Conservation (phyloP, 1,140 invertebrate genomes). For the Lamellibrachia luymesi region DNA sequence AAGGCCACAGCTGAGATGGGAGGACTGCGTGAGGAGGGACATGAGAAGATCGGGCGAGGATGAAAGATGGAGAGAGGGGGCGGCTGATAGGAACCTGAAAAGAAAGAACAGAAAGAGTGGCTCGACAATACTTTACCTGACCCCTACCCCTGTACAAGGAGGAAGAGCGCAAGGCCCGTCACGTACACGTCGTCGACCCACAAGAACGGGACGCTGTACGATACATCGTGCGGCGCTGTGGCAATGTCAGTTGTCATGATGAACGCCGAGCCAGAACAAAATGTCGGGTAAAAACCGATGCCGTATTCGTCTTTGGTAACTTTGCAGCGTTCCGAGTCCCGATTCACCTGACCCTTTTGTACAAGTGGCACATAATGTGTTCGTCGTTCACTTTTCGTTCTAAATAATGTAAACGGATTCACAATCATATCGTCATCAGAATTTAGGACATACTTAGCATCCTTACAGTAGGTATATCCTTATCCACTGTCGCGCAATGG, state of each 20-base stretch:
- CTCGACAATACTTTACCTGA: too few species aligned
- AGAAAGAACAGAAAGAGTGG: too few species aligned
- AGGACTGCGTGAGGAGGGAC: too few species aligned
- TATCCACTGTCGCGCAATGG: conserved; percentile 72
- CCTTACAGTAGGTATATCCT: conserved; percentile 62
- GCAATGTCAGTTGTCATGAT: conserved; percentile 34
- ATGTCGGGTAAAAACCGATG: conserved; percentile 38
- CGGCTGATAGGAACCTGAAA: too few species aligned
- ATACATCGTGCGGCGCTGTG: conserved; percentile 42
- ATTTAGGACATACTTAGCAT: conserved; percentile 74
- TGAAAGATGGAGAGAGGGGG: too few species aligned
- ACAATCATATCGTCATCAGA: conserved; percentile 86
- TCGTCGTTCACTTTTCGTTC: conserved; percentile 33
- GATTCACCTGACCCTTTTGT: conserved; percentile 30
- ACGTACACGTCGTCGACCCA: conserved; percentile 63
- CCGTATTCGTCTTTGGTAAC: conserved; percentile 28
- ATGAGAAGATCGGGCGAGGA: too few species aligned
- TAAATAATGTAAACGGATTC: conserved; percentile 54
- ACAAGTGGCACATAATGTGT: background rate
- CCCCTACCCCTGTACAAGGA: too few species aligned
- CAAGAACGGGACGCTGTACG: conserved; percentile 52
- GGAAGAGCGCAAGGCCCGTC: conserved; percentile 49
- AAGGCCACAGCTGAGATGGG: too few species aligned
- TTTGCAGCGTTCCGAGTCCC: conserved; percentile 35
- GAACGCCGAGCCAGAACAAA: conserved; percentile 39